A percentile compares a stretch with the other conserved stretches of the same genome.
Evolutionary conservation across 2,888 invertebrate species (phyloP).

Genomic region (Melikaiella ostensackeni): DNA sequence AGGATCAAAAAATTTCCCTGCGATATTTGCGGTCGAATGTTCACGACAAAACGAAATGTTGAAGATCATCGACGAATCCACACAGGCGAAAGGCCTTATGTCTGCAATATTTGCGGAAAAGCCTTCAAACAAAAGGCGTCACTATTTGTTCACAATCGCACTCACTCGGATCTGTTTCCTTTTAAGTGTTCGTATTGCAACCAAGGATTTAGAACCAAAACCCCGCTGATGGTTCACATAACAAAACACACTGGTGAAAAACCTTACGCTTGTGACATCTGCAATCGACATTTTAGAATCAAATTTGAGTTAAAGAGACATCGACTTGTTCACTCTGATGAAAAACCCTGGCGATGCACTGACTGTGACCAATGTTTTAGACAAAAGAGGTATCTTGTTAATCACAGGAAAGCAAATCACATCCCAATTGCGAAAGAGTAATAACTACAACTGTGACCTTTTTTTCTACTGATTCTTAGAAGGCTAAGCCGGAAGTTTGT

Average conservation of each 20-base stretch:
- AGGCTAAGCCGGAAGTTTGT: slow-evolving; percentile 6
- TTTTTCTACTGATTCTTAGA: background rate
- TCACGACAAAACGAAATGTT: slow-evolving; percentile 81
- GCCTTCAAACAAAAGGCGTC: slow-evolving; percentile 84
- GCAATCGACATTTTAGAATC: slow-evolving; percentile 80
- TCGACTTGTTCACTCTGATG: slow-evolving; percentile 78
- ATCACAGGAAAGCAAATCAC: slow-evolving; percentile 78
- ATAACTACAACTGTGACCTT: background rate
- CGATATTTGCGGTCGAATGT: slow-evolving; percentile 80
- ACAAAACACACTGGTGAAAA: slow-evolving; percentile 82
- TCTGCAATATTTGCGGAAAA: slow-evolving; percentile 81
- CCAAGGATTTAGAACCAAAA: slow-evolving; percentile 81
- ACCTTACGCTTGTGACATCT: slow-evolving; percentile 80
- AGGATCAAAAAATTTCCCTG: slow-evolving; percentile 81
- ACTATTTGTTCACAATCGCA: slow-evolving; percentile 81
- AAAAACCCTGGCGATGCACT: slow-evolving; percentile 78
- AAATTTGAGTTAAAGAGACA: slow-evolving; percentile 81
- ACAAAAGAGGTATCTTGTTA: slow-evolving; percentile 79
- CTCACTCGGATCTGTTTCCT: slow-evolving; percentile 80
- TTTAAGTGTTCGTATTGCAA: slow-evolving; percentile 81
- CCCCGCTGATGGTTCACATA: slow-evolving; percentile 80
- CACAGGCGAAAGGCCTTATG: slow-evolving; percentile 75
- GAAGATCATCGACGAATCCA: slow-evolving; percentile 78
- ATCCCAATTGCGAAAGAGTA: slow-evolving; percentile 47
- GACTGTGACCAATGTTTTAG: slow-evolving; percentile 77